These are phyloP conservation scores for Tetramorium parvispinum DNA, from an alignment of 1,140 invertebrate species.

Conservation along the genomic window DNA sequence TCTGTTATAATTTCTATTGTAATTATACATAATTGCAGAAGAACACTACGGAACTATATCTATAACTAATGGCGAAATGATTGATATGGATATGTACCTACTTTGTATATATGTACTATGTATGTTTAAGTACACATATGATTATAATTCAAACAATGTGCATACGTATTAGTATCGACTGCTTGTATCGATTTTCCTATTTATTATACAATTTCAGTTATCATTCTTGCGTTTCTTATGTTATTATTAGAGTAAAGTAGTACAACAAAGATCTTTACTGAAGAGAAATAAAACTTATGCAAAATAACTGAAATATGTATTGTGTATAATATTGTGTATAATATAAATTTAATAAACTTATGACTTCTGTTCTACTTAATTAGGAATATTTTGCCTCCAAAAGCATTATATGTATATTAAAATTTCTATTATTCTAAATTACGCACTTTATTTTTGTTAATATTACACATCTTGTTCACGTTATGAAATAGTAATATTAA, in stretches of 20 bases:
- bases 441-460: not conserved
- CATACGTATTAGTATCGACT: not conserved
- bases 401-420: not conserved
- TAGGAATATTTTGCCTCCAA: not conserved
- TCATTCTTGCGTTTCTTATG: not conserved
- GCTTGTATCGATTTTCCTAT: not conserved
- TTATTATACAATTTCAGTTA: not conserved
- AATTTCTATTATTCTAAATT: not conserved
- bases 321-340: not conserved
- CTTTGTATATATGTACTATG: not conserved
- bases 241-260: not conserved
- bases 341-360: not conserved
- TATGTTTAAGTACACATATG: not conserved
- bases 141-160: not conserved
- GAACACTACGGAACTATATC: not conserved
- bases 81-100: not conserved
- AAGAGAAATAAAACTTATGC: conserved; percentile 14
- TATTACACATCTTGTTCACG: not conserved
- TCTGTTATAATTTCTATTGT: not conserved
- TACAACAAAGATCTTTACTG: not conserved
- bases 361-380: not conserved
- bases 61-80: not conserved
- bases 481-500: not conserved
- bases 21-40: not conserved
- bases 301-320: not conserved